Percentiles rank a stretch among this genome's conserved stretches.
Evolutionary conservation across 2,797 vertebrate genomes (phyloP).

Genomic region (Bucorvus abyssinicus): DNA sequence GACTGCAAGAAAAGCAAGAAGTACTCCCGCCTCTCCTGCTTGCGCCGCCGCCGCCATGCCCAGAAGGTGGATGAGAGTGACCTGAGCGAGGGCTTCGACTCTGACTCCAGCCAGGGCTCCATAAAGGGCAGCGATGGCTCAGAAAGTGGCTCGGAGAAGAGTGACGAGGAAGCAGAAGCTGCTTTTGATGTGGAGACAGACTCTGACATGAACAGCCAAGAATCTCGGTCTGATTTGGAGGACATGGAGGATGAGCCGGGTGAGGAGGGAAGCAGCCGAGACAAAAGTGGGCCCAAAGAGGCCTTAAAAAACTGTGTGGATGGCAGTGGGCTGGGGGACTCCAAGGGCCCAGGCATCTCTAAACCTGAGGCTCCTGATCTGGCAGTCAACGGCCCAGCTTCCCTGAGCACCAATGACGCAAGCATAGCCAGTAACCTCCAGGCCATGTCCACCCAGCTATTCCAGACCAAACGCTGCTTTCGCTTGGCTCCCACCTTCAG

Average conservation of each 20-base stretch:
- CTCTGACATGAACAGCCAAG: constrained; percentile 99
- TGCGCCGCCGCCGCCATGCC: constrained; percentile 87
- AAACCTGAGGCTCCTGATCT: constrained; percentile 71
- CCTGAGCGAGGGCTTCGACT: constrained; percentile 95
- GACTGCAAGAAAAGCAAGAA: constrained; percentile 85
- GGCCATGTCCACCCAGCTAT: constrained; percentile 96
- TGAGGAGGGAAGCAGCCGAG: constrained; percentile 40
- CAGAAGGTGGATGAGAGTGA: constrained; percentile 91
- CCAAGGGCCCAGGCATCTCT: background rate
- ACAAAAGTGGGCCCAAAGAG: constrained; percentile 2
- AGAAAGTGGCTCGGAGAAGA: constrained; percentile 88
- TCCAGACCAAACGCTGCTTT: constrained; percentile 96
- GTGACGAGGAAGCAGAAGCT: constrained; percentile 85
- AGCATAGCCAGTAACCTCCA: constrained; percentile 97
- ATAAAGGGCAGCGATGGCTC: constrained; percentile 78
- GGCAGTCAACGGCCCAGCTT: constrained; percentile 80
- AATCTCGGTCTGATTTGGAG: constrained; percentile 94
- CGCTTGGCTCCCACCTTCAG: constrained; percentile 95
- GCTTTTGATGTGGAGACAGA: constrained; percentile 96
- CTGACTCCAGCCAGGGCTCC: constrained; percentile 77
- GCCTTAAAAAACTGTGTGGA: constrained; percentile 33
- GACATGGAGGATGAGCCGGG: constrained; percentile 88
- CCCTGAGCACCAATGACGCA: constrained; percentile 76
- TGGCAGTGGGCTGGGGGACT: constrained; percentile 27
- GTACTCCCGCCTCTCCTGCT: constrained; percentile 87